Evolutionary conservation across 2,113 vertebrate species (phyloP).

Genomic region (Gopherus flavomarginatus): DNA sequence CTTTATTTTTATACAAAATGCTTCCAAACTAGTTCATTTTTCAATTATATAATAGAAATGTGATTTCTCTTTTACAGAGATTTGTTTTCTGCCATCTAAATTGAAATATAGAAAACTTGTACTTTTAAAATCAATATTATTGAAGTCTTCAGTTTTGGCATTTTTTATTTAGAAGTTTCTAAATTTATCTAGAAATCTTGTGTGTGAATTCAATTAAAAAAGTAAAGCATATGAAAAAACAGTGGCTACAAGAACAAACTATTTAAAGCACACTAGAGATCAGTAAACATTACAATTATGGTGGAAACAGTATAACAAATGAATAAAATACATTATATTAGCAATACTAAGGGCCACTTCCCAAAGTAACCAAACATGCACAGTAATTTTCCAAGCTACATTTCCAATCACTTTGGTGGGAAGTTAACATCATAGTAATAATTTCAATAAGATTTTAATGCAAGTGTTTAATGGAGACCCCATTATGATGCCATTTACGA

Average conservation of each 20-base stretch:
- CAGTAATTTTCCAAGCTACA: neutral
- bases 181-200: neutral
- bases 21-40: constrained; percentile 29
- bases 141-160: neutral
- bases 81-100: constrained; percentile 7
- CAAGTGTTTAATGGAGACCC: constrained; percentile 43
- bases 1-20: constrained; percentile 7
- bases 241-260: accelerated
- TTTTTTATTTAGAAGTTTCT: neutral
- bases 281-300: neutral
- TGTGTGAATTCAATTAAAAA: neutral
- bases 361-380: neutral
- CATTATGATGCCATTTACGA: constrained; percentile 35
- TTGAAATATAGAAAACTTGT: neutral
- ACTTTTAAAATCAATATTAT: neutral
- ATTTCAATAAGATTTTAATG: constrained; percentile 43
- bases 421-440: constrained; percentile 1
- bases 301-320: neutral
- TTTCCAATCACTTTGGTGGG: neutral
- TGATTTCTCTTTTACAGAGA: neutral
- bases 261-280: neutral
- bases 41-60: neutral
- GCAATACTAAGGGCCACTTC: constrained; percentile 24
- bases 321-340: neutral
- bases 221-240: neutral